Base-by-base conservation (phyloP, 2,797 vertebrate genomes). In the Mormyrops boulengeri region DNA sequence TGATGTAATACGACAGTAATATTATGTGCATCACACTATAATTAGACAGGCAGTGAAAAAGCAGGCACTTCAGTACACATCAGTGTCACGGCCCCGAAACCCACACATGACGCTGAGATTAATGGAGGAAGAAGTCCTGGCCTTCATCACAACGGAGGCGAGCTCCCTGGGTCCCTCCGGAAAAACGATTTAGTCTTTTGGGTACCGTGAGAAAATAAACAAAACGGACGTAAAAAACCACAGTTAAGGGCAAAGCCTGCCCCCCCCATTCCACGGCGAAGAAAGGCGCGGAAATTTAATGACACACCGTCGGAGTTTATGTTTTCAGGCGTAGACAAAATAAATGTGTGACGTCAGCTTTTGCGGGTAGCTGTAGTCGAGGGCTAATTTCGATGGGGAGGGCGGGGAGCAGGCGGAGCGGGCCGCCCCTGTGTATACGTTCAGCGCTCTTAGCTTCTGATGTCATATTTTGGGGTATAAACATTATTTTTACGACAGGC, bases 281-380 rank as follows among this genome's bases (percentile, higher is more conserved):
- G 91, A 93, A 93, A 93, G 91, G 89, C 88, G 88, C 92, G 89
- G 92, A 86, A 90, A 91, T 94, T 93, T 93, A 94, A 94, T 92
- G 94, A 94, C 93, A 94, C 92, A 91, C 90, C 88, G 92, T 93
- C 94, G 93, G 94, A 94, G 95, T 96, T 96, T 95, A 95, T 95
- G 91, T 95, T 94, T 94, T 95, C 92, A 95, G 91, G 82, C 1
- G 89, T 91, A 93, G 91, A 92, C 93, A 91, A 96, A 96, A 96
- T 95, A 96, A 96, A 95, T 94, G 92, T 91, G 92, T 92, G 91
- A 88, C 89, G 91, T 89, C 93, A 94, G 95, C 91, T 92, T 92
- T 91, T 89, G 88, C 1, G n/a, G 92, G 89, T 92, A 73, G 77
- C 88, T 88, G 91, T 91, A 57, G 19, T 91, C 92, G 47, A 2